Percentiles rank a stretch among this genome's conserved stretches.
phyloP scores from a whole-genome alignment of 2,797 vertebrate genomes.

The Gadopsis marmoratus region DNA sequence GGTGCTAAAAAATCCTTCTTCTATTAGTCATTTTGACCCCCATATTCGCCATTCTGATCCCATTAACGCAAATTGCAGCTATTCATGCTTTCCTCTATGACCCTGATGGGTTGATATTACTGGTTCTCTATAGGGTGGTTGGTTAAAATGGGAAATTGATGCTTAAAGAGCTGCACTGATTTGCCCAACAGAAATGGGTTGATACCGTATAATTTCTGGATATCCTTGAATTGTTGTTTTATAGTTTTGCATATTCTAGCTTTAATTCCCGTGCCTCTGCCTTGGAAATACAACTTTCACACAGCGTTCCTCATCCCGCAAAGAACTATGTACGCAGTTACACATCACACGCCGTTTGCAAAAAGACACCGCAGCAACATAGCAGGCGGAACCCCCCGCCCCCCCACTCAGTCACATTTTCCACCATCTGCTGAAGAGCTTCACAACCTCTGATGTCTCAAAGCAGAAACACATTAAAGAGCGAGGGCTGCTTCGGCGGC shows the following conservation, averaged over 20 bases:
- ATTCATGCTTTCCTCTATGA: conserved; percentile 50
- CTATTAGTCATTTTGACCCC: conserved; percentile 43
- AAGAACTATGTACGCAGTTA: conserved; percentile 35
- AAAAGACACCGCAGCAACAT: not conserved
- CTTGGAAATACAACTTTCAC: conserved; percentile 33
- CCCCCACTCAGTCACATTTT: conserved; percentile 34
- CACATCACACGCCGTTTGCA: conserved; percentile 12
- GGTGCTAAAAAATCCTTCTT: conserved; percentile 33
- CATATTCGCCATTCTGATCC: conserved; percentile 48
- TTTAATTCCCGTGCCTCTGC: conserved; percentile 26
- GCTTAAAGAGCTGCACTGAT: conserved; percentile 42
- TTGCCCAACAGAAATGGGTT: conserved; percentile 24
- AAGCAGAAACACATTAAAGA: conserved; percentile 44
- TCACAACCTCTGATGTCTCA: conserved; percentile 43
- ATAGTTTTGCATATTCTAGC: conserved; percentile 16
- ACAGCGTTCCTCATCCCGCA: conserved; percentile 18
- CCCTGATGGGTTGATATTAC: conserved; percentile 56
- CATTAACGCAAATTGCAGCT: conserved; percentile 59
- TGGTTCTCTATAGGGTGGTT: conserved; percentile 34
- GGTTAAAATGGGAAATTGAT: conserved; percentile 52
- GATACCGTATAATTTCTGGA: conserved; percentile 15
- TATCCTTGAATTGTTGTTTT: conserved; percentile 25
- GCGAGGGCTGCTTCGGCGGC: conserved; percentile 31
- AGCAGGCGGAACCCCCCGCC: conserved; percentile 8
- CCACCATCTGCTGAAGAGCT: conserved; percentile 7